A percentile compares a stretch with the other conserved stretches of the same genome.
Evolutionary conservation across 2,888 invertebrate genomes (phyloP).

Genomic region (Acleris emargana): DNA sequence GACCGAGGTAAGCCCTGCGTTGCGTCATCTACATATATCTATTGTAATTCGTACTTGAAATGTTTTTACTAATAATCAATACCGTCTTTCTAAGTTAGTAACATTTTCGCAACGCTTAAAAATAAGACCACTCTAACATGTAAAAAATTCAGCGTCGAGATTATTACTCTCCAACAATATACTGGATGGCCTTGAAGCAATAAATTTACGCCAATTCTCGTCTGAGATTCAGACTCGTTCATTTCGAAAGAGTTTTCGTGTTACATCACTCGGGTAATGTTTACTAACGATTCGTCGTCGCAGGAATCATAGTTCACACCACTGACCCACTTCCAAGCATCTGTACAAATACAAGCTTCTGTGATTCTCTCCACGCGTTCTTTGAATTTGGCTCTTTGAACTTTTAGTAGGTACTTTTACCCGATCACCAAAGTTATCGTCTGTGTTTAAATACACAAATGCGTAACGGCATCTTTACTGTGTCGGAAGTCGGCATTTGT

Average conservation of each 20-base stretch:
- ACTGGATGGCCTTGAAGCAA: conserved; percentile 72
- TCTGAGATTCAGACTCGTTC: conserved; percentile 58
- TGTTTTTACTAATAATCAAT: conserved; percentile 8
- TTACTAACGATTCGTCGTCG: conserved; percentile 50
- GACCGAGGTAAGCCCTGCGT: conserved; percentile 42
- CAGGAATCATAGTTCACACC: conserved; percentile 59
- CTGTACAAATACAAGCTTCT: conserved; percentile 67
- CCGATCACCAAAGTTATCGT: conserved; percentile 9
- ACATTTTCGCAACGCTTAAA: background rate
- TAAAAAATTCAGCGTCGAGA: conserved; percentile 5
- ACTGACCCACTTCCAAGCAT: conserved; percentile 74
- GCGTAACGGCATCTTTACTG: conserved; percentile 10
- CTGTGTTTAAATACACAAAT: conserved; percentile 20
- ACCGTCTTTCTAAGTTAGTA: background rate
- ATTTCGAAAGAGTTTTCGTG: conserved; percentile 63
- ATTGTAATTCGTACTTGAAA: conserved; percentile 5
- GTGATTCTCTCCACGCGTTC: conserved; percentile 52
- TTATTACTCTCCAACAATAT: conserved; percentile 37
- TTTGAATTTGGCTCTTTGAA: conserved; percentile 40
- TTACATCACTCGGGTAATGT: conserved; percentile 59
- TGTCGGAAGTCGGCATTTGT: conserved; percentile 42
- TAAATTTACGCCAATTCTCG: conserved; percentile 60
- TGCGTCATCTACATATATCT: conserved; percentile 40
- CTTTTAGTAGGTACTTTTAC: conserved; percentile 36
- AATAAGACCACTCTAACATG: conserved; percentile 4